Evolutionary conservation across 2,888 invertebrate species (phyloP).

Genomic region (Pogonocherus hispidulus): DNA sequence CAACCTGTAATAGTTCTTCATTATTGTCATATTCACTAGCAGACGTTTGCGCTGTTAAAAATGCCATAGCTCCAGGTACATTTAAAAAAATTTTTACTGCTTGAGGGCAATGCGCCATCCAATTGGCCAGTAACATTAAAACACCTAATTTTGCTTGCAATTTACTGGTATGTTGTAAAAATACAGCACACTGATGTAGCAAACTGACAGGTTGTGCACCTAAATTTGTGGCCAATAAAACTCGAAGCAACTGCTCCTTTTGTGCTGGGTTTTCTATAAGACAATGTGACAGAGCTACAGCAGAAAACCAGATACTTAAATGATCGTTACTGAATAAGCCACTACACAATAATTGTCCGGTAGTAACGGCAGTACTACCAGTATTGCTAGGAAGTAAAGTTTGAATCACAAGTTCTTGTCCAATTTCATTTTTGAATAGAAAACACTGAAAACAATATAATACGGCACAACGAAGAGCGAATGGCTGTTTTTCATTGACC

Average conservation of each 20-base stretch:
- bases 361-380: constrained; percentile 75
- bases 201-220: constrained; percentile 90
- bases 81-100: constrained; percentile 88
- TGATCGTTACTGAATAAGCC: constrained; percentile 91
- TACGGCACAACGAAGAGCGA: constrained; percentile 89
- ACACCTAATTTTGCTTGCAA: constrained; percentile 90
- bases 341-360: constrained; percentile 92
- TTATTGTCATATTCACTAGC: constrained; percentile 91
- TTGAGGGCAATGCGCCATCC: constrained; percentile 87
- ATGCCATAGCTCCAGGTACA: constrained; percentile 81
- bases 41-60: constrained; percentile 84
- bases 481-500: constrained; percentile 98
- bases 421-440: constrained; percentile 91
- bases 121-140: constrained; percentile 90
- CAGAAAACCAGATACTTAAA: constrained; percentile 95
- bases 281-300: constrained; percentile 91
- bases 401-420: constrained; percentile 90
- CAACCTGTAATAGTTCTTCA: constrained; percentile 81
- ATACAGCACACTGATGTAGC: constrained; percentile 88
- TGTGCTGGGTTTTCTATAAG: constrained; percentile 87
- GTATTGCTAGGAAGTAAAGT: constrained; percentile 91
- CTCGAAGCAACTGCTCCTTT: constrained; percentile 92
- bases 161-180: constrained; percentile 87
- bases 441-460: constrained; percentile 98
- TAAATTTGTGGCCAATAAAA: constrained; percentile 88